Evolutionary conservation across 2,113 vertebrate species (phyloP), one percentile per base, ranked within the genome.

Genomic region (Theristicus caerulescens): DNA sequence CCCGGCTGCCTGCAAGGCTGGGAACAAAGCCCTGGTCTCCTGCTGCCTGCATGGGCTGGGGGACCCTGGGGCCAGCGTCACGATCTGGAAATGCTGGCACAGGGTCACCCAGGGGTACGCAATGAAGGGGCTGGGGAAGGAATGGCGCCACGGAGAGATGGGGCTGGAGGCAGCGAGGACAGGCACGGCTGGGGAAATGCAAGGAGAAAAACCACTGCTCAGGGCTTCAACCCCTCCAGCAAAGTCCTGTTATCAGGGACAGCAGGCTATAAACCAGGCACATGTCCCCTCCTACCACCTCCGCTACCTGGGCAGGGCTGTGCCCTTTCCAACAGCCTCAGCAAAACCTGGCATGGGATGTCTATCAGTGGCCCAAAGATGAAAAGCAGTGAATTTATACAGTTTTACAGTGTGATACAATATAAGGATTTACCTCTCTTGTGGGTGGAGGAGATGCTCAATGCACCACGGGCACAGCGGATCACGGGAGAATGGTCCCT

Each of bases 121-220:
- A 21, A 3, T 5, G 36, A 72, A 72, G 49, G 40, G 59, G 65
- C 32, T 17, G 27, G 18, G 34, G 55, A 74, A 83, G 40, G 49
- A 34, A 19, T 0, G 0, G 22, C 57, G 46, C 2, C 32, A 36
- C 0, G 0, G 59, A 22, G 74, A 52, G n/a, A 52, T 4, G 40
- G 49, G 27, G 51, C 58, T 72, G 59, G n/a, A 52, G 51, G 36
- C 46, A 71, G 61, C 0, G 3, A 66, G 70, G 69, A 62, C 26
- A 79, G 55, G 51, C 34, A 64, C 0, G 2, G 44, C 38, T 71
- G 47, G 17, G 84, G 40, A 74, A 76, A 85, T 1, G 49, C 31
- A 34, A 46, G 54, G 54, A 54, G 62, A 49, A 64, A 78, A 93
- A 62, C 1, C 65, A 36, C 70, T 14, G 46, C 47, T 82, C 25